These are phyloP conservation scores for Tympanoctomys barrerae DNA, from an alignment of 2,797 vertebrate genomes.

Conservation along the genomic window DNA sequence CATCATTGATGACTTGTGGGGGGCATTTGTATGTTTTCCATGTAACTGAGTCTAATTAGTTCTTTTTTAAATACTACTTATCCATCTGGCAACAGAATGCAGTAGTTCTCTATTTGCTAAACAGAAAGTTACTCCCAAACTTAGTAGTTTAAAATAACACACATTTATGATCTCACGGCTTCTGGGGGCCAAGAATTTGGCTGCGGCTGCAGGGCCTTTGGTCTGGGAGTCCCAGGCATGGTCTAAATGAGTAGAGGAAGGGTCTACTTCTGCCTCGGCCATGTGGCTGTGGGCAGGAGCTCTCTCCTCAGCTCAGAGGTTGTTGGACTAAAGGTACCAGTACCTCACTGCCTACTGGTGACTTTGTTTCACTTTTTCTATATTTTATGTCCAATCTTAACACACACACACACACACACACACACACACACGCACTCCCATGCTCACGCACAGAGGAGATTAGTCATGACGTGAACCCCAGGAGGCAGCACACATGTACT, in stretches of 20 bases:
- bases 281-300: not conserved
- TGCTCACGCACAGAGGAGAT: too few relatives aligned
- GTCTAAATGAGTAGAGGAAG: not conserved
- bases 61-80: not conserved
- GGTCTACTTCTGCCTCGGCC: not conserved
- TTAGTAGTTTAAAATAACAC: not conserved
- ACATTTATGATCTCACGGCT: not conserved
- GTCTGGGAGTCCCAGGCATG: not conserved
- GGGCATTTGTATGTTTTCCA: not conserved
- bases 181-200: not conserved
- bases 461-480: not conserved
- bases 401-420: not conserved
- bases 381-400: not conserved
- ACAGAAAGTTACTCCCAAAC: not conserved
- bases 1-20: not conserved
- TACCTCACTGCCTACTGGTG: not conserved
- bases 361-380: not conserved
- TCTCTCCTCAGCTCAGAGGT: not conserved
- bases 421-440: not conserved
- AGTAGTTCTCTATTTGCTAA: not conserved
- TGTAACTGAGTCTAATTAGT: not conserved
- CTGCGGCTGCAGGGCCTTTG: not conserved
- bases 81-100: not conserved
- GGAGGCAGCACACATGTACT: not conserved
- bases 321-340: not conserved